Conservation (phyloP, 2,888 invertebrate species). For the Caenorhabditis afra region DNA sequence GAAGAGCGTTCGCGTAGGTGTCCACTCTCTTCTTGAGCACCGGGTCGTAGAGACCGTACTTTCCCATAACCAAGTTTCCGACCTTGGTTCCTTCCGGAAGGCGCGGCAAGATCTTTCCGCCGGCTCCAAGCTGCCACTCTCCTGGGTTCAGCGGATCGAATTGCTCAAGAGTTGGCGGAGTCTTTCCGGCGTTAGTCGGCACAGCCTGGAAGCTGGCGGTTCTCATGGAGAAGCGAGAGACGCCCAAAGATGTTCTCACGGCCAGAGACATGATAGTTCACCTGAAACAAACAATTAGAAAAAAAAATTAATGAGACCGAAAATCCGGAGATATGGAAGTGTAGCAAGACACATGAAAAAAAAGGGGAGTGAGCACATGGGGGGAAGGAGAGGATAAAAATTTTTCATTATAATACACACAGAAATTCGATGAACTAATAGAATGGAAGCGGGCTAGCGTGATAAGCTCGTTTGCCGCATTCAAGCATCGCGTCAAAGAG, state of each 20-base stretch:
- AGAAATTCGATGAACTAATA: constrained; percentile 30
- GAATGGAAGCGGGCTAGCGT: constrained; percentile 62
- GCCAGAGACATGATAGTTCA: constrained; percentile 58
- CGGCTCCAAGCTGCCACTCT: constrained; percentile 77
- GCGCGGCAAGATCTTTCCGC: constrained; percentile 79
- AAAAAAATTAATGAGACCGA: constrained; percentile 9
- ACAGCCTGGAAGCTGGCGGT: constrained; percentile 71
- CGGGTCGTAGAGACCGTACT: constrained; percentile 79
- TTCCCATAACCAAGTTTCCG: constrained; percentile 79
- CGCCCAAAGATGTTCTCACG: constrained; percentile 67
- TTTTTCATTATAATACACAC: constrained; percentile 14
- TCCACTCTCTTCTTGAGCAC: constrained; percentile 75
- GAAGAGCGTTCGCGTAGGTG: constrained; percentile 74
- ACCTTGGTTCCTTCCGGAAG: constrained; percentile 78
- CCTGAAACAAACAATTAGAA: constrained; percentile 22
- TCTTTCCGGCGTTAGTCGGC: constrained; percentile 76
- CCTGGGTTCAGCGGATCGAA: constrained; percentile 79
- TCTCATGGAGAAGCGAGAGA: constrained; percentile 66
- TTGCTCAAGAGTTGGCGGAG: constrained; percentile 77
- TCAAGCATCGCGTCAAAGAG: constrained; percentile 84
- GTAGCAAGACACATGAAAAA: background rate
- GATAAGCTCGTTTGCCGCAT: constrained; percentile 65
- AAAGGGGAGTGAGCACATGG: background rate
- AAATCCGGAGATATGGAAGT: constrained; percentile 7
- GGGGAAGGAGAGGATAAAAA: background rate